phyloP scores from a whole-genome alignment of 2,113 vertebrate genomes.

The Mellivora capensis region DNA sequence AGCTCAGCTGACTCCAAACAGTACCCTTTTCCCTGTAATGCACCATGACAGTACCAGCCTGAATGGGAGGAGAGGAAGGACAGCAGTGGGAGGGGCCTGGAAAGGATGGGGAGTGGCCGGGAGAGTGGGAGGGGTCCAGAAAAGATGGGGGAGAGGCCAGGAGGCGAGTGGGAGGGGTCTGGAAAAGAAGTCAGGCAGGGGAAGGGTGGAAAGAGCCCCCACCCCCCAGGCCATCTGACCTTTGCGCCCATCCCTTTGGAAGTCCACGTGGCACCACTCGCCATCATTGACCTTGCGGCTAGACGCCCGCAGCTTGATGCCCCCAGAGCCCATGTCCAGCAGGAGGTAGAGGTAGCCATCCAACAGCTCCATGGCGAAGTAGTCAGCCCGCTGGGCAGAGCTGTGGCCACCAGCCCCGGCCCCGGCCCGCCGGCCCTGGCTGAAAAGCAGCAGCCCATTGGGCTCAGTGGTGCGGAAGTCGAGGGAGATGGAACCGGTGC shows the following conservation, averaged over 20 bases:
- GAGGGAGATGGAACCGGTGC: constrained; percentile 92
- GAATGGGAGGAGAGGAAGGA: neutral
- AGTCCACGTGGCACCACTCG: constrained; percentile 96
- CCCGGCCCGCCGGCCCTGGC: constrained; percentile 85
- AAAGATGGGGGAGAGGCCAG: neutral
- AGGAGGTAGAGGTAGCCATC: constrained; percentile 93
- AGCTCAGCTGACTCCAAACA: neutral
- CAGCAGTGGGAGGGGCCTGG: too few relatives aligned
- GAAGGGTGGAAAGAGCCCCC: neutral
- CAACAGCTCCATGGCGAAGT: constrained; percentile 92
- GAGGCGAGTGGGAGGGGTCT: neutral
- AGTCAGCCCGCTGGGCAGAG: constrained; percentile 86
- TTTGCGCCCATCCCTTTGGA: constrained; percentile 92
- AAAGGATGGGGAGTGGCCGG: too few relatives aligned
- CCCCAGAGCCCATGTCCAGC: constrained; percentile 95
- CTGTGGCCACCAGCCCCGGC: constrained; percentile 80
- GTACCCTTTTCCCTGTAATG: neutral
- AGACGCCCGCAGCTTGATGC: constrained; percentile 90
- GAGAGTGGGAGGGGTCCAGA: neutral
- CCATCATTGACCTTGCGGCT: constrained; percentile 91
- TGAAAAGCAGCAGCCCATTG: constrained; percentile 91
- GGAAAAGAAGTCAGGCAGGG: neutral
- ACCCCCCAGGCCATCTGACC: constrained; percentile 80
- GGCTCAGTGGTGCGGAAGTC: constrained; percentile 94
- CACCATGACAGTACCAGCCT: neutral